phyloP scores from a whole-genome alignment of 2,113 vertebrate genomes.

The Hucho hucho region DNA sequence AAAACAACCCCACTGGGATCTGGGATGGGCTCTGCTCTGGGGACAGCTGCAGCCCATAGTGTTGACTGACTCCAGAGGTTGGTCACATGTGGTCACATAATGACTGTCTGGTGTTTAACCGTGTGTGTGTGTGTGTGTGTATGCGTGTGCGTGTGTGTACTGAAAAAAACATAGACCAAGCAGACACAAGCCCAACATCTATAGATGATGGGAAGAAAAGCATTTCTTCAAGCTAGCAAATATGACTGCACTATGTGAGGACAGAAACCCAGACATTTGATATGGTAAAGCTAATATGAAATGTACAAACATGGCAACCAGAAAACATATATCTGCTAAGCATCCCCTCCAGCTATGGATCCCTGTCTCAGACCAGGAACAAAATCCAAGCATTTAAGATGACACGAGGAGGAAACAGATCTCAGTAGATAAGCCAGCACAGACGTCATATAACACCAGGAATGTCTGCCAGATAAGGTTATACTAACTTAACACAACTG shows the following conservation, averaged over 20 bases:
- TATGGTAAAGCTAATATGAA: not conserved
- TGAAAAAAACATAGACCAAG: too few relatives aligned
- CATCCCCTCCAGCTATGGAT: not conserved
- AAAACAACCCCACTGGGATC: not conserved
- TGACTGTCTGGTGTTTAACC: not conserved
- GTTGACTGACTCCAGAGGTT: too few relatives aligned
- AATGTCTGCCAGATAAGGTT: slow-evolving; percentile 13
- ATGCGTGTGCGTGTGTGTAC: too few relatives aligned
- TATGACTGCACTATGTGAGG: too few relatives aligned
- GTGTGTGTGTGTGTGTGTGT: slow-evolving; percentile 4
- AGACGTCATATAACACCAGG: slow-evolving; percentile 8
- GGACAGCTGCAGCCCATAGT: too few relatives aligned
- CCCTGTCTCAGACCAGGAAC: not conserved
- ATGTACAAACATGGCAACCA: not conserved
- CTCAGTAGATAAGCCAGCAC: slow-evolving; percentile 11
- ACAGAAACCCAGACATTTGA: not conserved
- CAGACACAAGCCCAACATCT: not conserved
- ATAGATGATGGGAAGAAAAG: not conserved
- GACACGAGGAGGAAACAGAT: not conserved
- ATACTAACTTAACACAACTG: slow-evolving; percentile 11
- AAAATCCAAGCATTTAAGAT: not conserved
- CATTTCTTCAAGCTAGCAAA: not conserved
- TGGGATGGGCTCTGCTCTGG: not conserved
- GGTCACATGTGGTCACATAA: not conserved
- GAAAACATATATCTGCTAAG: not conserved